phyloP scores from a whole-genome alignment of 2,797 vertebrate genomes.

The Tamandua tetradactyla region DNA sequence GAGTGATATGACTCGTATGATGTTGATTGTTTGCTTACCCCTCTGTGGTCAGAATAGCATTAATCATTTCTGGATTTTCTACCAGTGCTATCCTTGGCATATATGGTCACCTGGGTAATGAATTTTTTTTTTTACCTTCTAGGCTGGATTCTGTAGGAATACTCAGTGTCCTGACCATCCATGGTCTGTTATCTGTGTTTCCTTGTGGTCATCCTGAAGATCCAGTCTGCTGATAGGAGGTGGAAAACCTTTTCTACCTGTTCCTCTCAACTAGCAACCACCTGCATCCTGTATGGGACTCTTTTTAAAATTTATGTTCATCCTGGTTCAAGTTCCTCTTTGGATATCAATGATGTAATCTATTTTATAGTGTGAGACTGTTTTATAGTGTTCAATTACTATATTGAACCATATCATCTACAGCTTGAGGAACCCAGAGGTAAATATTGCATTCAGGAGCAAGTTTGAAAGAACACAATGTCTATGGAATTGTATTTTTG shows the following conservation, averaged over 20 bases:
- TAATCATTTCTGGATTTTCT: slow-evolving; percentile 70
- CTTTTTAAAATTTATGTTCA: slow-evolving; percentile 62
- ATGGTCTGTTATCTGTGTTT: slow-evolving; percentile 42
- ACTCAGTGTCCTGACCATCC: slow-evolving; percentile 47
- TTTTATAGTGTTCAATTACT: too few relatives aligned
- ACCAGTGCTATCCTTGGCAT: slow-evolving; percentile 60
- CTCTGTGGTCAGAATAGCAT: slow-evolving; percentile 67
- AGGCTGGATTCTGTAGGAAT: slow-evolving; percentile 34
- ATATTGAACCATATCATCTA: too few relatives aligned
- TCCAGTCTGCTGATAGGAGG: slow-evolving; percentile 7
- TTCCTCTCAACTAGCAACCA: slow-evolving; percentile 49
- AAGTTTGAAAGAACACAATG: too few relatives aligned
- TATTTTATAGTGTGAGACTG: too few relatives aligned
- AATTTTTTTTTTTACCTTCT: slow-evolving; percentile 51
- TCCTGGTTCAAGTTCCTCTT: background rate
- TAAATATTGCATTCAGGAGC: too few relatives aligned
- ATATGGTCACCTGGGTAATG: slow-evolving; percentile 52
- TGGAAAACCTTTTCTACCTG: slow-evolving; percentile 60
- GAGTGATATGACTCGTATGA: slow-evolving; percentile 41
- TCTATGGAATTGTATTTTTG: too few relatives aligned
- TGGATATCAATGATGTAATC: slow-evolving; percentile 37
- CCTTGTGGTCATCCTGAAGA: slow-evolving; percentile 37
- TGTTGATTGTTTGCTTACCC: slow-evolving; percentile 32
- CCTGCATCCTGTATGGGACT: slow-evolving; percentile 40
- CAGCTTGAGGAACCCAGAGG: too few relatives aligned